Conservation (phyloP, 1,140 invertebrate species). For the Mercenaria mercenaria region DNA sequence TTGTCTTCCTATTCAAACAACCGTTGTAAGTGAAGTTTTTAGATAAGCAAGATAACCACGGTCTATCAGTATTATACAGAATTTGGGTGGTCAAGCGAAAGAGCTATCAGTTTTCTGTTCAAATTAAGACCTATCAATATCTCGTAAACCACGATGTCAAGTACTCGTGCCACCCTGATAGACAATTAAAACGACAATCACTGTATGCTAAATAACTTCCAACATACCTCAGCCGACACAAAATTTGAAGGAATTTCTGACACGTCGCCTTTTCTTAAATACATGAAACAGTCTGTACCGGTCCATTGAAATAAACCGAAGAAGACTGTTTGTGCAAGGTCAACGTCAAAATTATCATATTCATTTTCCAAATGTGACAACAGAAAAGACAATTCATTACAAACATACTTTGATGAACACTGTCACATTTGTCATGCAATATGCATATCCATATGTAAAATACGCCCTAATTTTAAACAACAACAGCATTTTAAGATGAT, state of each 20-base stretch:
- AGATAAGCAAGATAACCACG: conserved; percentile 29
- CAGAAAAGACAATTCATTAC: too few relatives aligned
- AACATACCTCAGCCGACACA: background rate
- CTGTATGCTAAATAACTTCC: background rate
- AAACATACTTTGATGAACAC: too few relatives aligned
- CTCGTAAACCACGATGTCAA: conserved; percentile 43
- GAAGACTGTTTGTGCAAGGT: too few relatives aligned
- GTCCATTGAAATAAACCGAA: too few relatives aligned
- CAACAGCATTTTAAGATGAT: too few relatives aligned
- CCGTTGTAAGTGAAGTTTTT: background rate
- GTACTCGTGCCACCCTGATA: background rate
- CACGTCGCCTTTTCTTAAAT: background rate
- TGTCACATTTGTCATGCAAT: too few relatives aligned
- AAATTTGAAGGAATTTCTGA: background rate
- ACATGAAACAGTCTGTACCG: background rate
- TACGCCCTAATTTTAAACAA: too few relatives aligned
- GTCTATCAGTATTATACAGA: background rate
- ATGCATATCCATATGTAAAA: too few relatives aligned
- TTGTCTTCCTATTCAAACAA: conserved; percentile 12
- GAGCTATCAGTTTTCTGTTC: conserved; percentile 13
- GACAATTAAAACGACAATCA: conserved; percentile 39
- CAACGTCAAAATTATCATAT: too few relatives aligned
- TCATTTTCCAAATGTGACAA: too few relatives aligned
- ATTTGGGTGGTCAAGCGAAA: conserved; percentile 45
- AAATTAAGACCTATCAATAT: background rate